Percentiles rank a stretch among this genome's conserved stretches.
These are phyloP conservation scores for Colaptes auratus DNA, from an alignment of 2,113 vertebrate genomes.

Conservation along the genomic window DNA sequence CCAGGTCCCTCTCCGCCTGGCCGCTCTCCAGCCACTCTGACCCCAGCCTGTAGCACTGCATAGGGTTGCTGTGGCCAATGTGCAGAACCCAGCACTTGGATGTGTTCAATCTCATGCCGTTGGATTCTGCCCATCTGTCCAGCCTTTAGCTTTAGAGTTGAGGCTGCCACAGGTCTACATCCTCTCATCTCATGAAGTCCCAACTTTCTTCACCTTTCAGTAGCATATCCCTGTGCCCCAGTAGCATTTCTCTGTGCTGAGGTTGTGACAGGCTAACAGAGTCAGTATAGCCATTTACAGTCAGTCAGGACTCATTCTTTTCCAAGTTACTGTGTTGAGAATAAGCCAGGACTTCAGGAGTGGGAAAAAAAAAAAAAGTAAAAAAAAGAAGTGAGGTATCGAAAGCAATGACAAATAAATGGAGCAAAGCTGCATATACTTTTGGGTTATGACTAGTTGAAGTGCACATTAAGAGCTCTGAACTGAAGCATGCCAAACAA, in stretches of 20 bases:
- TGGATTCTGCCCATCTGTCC: no score
- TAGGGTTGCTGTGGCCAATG: no score
- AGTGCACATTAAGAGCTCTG: slow-evolving; percentile 71
- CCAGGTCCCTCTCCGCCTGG: no score
- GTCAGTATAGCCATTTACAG: slow-evolving; percentile 52
- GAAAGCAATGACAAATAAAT: slow-evolving; percentile 67
- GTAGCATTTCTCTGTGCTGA: slow-evolving; percentile 38
- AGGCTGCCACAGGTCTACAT: neutral
- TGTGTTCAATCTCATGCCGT: no score
- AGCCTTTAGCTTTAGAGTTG: neutral
- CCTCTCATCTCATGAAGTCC: neutral
- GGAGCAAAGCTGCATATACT: slow-evolving; percentile 52
- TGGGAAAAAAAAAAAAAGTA: neutral
- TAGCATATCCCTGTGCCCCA: slow-evolving; percentile 43
- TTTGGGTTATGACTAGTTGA: slow-evolving; percentile 55
- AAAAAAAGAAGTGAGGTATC: slow-evolving; percentile 52
- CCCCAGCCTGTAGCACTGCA: no score
- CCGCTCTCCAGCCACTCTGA: no score
- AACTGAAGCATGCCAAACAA: slow-evolving; percentile 69
- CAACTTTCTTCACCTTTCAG: slow-evolving; percentile 32
- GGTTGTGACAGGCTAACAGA: slow-evolving; percentile 41
- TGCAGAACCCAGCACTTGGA: no score
- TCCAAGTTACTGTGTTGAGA: slow-evolving; percentile 65
- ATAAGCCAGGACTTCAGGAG: slow-evolving; percentile 59
- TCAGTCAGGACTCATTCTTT: slow-evolving; percentile 61